These are phyloP conservation scores for Myotis vivesi DNA, from an alignment of 2,797 vertebrate genomes.

Conservation along the genomic window DNA sequence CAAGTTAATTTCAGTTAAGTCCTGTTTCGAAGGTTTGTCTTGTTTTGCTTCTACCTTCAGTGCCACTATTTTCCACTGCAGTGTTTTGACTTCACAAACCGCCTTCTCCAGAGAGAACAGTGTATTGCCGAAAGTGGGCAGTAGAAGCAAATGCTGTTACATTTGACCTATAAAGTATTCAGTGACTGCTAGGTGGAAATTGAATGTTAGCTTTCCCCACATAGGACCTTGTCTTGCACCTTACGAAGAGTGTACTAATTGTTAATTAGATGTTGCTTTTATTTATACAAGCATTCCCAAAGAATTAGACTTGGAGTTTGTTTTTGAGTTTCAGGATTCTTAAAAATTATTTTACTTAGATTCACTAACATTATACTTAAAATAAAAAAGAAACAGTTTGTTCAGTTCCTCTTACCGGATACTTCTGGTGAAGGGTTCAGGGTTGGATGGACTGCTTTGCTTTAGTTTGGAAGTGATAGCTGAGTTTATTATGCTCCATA, in stretches of 20 bases:
- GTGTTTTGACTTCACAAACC: constrained; percentile 76
- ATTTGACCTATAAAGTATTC: constrained; percentile 70
- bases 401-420: constrained; percentile 63
- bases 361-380: constrained; percentile 55
- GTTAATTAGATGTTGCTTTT: constrained; percentile 58
- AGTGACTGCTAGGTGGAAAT: constrained; percentile 56
- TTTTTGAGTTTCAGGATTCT: constrained; percentile 50
- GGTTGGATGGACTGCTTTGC: constrained; percentile 72
- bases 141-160: constrained; percentile 71
- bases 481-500: constrained; percentile 55
- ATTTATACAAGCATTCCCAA: constrained; percentile 70
- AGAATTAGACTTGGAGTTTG: constrained; percentile 74
- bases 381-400: constrained; percentile 50
- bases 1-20: constrained; percentile 82
- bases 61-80: constrained; percentile 73
- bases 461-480: constrained; percentile 65
- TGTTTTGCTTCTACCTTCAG: constrained; percentile 70
- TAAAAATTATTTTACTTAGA: constrained; percentile 56
- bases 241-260: constrained; percentile 69
- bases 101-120: constrained; percentile 56
- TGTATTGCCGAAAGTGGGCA: constrained; percentile 59
- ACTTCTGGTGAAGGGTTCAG: constrained; percentile 49
- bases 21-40: constrained; percentile 75
- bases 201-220: constrained; percentile 58
- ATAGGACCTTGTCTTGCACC: constrained; percentile 58